Conservation (phyloP, 2,888 invertebrate species). For the Microctonus hyperodae region DNA sequence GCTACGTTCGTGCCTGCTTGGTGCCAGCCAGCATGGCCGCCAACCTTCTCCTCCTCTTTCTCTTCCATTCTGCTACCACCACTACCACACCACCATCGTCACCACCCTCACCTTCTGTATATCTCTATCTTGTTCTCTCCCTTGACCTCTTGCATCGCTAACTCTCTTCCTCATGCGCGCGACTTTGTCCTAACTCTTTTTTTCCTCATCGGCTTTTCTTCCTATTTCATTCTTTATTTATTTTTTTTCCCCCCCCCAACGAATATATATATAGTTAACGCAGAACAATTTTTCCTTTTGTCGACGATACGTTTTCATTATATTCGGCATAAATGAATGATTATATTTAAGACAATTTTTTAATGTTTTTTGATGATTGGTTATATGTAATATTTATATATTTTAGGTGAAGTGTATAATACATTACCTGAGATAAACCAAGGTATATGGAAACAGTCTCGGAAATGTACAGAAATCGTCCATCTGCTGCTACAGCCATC, state of each 20-base stretch:
- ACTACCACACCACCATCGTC: conserved; percentile 28
- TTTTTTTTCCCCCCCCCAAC: conserved; percentile 32
- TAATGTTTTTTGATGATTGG: neutral
- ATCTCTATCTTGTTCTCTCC: conserved; percentile 32
- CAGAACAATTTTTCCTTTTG: neutral
- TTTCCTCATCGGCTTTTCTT: conserved; percentile 28
- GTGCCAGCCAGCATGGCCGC: conserved; percentile 61
- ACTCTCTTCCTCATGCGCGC: conserved; percentile 24
- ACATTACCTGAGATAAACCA: conserved; percentile 96
- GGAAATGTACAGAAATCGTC: conserved; percentile 98
- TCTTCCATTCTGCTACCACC: conserved; percentile 3
- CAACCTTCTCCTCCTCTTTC: conserved; percentile 47
- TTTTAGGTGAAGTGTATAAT: conserved; percentile 21
- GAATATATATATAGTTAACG: neutral
- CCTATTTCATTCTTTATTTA: conserved; percentile 35
- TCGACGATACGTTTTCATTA: neutral
- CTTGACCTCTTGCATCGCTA: conserved; percentile 41
- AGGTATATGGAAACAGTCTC: conserved; percentile 99
- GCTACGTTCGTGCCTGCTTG: conserved; percentile 47
- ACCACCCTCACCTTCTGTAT: conserved; percentile 20
- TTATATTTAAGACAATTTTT: neutral
- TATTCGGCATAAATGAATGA: neutral
- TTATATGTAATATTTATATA: neutral
- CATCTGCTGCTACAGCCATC: conserved; percentile 93
- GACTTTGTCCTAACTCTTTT: conserved; percentile 25